Conservation (phyloP, 2,797 vertebrate genomes). For the Periparus ater region DNA sequence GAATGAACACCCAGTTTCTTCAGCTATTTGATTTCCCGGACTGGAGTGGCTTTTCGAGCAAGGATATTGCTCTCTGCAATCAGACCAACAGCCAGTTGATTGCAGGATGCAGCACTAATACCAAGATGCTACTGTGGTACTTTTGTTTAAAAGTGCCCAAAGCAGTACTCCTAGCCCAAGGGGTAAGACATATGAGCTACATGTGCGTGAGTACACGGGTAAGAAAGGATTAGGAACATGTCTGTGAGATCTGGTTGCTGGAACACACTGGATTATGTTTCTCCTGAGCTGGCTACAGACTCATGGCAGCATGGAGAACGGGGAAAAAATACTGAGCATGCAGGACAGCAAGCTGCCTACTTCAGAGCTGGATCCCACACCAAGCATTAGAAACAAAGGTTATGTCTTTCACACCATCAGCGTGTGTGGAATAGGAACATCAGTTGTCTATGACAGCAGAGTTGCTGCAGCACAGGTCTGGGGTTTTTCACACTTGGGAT, state of each 20-base stretch:
- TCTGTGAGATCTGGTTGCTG: background rate
- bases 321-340: background rate
- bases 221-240: background rate
- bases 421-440: background rate
- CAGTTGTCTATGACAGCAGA: background rate
- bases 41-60: background rate
- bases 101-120: background rate
- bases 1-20: background rate
- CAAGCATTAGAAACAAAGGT: background rate
- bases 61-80: background rate
- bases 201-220: rapidly evolving
- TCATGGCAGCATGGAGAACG: background rate
- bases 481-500: background rate
- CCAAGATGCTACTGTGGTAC: background rate
- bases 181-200: background rate
- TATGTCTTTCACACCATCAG: background rate
- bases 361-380: background rate
- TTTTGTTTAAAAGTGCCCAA: background rate
- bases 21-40: background rate
- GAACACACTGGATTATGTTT: background rate
- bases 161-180: background rate
- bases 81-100: background rate
- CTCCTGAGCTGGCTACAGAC: background rate
- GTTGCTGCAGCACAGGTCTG: background rate
- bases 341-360: background rate